Conservation (phyloP, 2,113 vertebrate species). For the Sylvia atricapilla region DNA sequence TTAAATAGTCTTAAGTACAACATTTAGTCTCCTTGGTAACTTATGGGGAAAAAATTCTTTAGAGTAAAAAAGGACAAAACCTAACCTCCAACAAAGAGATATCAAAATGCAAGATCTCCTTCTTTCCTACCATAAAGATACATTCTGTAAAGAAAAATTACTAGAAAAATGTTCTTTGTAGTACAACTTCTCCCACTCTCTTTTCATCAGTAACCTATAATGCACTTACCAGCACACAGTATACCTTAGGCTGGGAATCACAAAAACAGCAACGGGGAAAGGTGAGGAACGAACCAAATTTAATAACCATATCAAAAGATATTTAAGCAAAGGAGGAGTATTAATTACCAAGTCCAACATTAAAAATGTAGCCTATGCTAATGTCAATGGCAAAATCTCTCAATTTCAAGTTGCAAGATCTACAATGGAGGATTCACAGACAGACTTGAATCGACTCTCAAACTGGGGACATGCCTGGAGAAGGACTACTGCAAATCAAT, state of each 20-base stretch:
- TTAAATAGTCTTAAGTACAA: too few relatives aligned
- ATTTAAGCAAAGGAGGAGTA: neutral
- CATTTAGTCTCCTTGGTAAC: too few relatives aligned
- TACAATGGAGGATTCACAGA: neutral
- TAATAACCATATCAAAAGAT: neutral
- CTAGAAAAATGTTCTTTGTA: neutral
- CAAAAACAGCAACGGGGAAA: neutral
- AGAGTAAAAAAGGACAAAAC: too few relatives aligned
- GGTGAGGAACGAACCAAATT: neutral
- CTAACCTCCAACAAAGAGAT: neutral
- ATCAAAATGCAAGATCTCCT: neutral
- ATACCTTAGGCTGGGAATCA: neutral
- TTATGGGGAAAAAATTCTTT: too few relatives aligned
- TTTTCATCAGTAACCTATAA: neutral
- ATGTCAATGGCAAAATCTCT: neutral
- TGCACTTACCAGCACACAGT: neutral
- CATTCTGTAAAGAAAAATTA: neutral
- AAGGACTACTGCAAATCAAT: neutral
- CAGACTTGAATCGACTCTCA: neutral
- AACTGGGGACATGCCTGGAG: neutral
- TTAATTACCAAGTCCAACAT: neutral
- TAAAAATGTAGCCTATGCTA: neutral
- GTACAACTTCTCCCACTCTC: neutral
- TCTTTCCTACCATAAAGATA: neutral
- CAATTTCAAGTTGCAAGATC: neutral